phyloP scores from a whole-genome alignment of 2,888 invertebrate genomes.

The Drosophila tripunctata region DNA sequence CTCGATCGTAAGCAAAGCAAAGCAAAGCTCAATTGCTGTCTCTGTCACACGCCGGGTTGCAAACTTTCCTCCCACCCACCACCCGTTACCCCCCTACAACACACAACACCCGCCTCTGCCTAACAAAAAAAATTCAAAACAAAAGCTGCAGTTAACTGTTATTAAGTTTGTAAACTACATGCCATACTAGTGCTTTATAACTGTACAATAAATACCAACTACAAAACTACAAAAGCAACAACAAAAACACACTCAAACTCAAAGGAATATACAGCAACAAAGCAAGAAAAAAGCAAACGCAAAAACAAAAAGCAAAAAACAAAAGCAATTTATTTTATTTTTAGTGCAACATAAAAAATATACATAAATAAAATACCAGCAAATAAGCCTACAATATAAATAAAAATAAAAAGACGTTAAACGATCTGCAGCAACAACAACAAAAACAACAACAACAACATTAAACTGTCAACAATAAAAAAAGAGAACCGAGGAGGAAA shows the following conservation, averaged over 20 bases:
- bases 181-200: constrained; percentile 79
- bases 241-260: too few relatives aligned
- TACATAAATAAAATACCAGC: constrained; percentile 26
- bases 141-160: constrained; percentile 46
- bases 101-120: neutral
- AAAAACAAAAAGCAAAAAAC: constrained; percentile 38
- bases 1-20: neutral
- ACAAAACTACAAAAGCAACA: constrained; percentile 26
- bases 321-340: constrained; percentile 79
- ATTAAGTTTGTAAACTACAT: constrained; percentile 59
- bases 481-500: constrained; percentile 11
- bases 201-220: constrained; percentile 69
- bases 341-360: constrained; percentile 48
- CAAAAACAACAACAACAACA: constrained; percentile 33
- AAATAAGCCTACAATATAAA: constrained; percentile 32
- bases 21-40: constrained; percentile 29
- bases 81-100: too few relatives aligned
- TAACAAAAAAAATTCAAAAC: neutral
- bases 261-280: too few relatives aligned
- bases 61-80: constrained; percentile 2
- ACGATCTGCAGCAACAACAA: constrained; percentile 59
- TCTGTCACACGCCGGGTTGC: constrained; percentile 58
- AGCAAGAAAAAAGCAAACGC: neutral
- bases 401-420: constrained; percentile 55
- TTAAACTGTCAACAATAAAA: constrained; percentile 63